phyloP scores from a whole-genome alignment of 2,113 vertebrate genomes.

The Megatriorchis doriae region DNA sequence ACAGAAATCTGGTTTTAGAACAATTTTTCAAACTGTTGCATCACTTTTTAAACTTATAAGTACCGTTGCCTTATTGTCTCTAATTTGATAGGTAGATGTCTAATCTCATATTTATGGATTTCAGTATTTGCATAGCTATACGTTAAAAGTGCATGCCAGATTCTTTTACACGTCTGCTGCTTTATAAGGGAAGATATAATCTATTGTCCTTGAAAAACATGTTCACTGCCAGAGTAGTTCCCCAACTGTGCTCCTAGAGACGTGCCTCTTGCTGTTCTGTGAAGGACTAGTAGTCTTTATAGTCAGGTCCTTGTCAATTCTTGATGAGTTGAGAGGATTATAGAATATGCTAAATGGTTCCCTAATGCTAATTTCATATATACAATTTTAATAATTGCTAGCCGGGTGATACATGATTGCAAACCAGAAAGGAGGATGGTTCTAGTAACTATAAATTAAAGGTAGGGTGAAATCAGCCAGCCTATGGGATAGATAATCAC shows the following conservation, averaged over 20 bases:
- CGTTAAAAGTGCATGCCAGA: accelerated
- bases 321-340: not conserved
- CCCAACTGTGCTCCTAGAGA: not conserved
- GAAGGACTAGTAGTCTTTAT: not conserved
- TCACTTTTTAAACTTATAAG: not conserved
- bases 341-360: not conserved
- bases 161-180: not conserved
- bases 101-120: not conserved
- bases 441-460: not conserved
- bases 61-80: accelerated
- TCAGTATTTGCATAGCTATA: not conserved
- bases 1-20: not conserved
- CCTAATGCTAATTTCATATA: not conserved
- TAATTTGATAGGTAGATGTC: not conserved
- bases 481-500: not conserved
- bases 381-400: not conserved
- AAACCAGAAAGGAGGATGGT: not conserved
- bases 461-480: not conserved
- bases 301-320: not conserved
- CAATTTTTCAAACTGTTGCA: not conserved
- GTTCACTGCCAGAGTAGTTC: not conserved
- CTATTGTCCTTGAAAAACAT: not conserved
- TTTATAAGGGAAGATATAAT: not conserved
- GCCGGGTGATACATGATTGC: not conserved
- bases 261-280: not conserved